A percentile compares a stretch with the other conserved stretches of the same genome.
Evolutionary conservation across 2,113 vertebrate genomes (phyloP).

Genomic region (Dipodomys spectabilis): DNA sequence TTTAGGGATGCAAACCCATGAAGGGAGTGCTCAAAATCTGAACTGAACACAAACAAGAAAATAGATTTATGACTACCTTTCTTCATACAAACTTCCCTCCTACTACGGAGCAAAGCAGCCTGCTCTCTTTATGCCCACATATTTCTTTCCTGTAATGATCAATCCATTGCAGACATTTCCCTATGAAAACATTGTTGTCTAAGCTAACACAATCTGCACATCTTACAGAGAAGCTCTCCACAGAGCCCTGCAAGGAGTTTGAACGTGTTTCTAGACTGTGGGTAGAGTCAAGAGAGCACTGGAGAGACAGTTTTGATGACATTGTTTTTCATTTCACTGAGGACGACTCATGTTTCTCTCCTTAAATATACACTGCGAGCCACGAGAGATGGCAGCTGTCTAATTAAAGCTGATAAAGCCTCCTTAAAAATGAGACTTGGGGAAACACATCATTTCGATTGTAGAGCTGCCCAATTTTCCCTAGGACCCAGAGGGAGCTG

Average conservation of each 20-base stretch:
- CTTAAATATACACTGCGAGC: slow-evolving; percentile 72
- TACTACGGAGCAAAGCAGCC: neutral
- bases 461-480: slow-evolving; percentile 77
- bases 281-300: slow-evolving; percentile 59
- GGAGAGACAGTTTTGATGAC: slow-evolving; percentile 67
- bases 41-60: neutral
- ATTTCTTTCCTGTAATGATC: slow-evolving; percentile 25
- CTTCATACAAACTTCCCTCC: neutral
- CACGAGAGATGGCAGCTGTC: slow-evolving; percentile 79
- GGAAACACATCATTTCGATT: slow-evolving; percentile 75
- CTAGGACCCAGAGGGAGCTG: slow-evolving; percentile 69
- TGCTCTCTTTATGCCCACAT: neutral
- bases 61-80: neutral
- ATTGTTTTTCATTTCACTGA: slow-evolving; percentile 74
- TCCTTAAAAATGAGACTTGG: slow-evolving; percentile 81
- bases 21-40: neutral
- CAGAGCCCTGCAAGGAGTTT: slow-evolving; percentile 18
- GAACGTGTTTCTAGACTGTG: slow-evolving; percentile 22
- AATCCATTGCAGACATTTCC: neutral
- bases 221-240: slow-evolving; percentile 60
- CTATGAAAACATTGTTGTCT: neutral
- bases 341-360: slow-evolving; percentile 66
- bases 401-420: slow-evolving; percentile 86
- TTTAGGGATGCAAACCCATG: neutral
- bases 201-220: neutral